Evolutionary conservation across 2,888 invertebrate species (phyloP).

Genomic region (Leptinotarsa haldemani): DNA sequence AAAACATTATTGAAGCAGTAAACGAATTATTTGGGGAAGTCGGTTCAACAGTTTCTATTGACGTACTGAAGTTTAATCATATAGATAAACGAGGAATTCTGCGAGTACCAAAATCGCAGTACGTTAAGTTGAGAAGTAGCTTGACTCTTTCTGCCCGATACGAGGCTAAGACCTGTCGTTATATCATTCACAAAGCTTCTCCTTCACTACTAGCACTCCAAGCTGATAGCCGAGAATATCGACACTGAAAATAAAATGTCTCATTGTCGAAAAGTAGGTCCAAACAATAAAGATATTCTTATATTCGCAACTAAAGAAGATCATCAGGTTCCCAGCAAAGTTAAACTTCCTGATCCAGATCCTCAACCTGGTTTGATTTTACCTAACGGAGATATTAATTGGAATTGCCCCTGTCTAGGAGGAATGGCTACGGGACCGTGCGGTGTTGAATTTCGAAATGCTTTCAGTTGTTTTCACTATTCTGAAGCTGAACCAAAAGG

Average conservation of each 20-base stretch:
- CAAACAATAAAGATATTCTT: constrained; percentile 81
- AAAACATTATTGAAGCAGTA: constrained; percentile 69
- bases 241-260: constrained; percentile 63
- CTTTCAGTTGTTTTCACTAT: constrained; percentile 95
- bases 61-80: constrained; percentile 71
- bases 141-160: constrained; percentile 68
- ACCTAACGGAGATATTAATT: constrained; percentile 91
- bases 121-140: constrained; percentile 71
- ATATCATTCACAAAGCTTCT: constrained; percentile 69
- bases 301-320: constrained; percentile 86
- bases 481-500: constrained; percentile 91
- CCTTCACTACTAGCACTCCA: constrained; percentile 63
- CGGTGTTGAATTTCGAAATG: constrained; percentile 91
- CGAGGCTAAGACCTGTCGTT: constrained; percentile 68
- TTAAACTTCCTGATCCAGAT: constrained; percentile 78
- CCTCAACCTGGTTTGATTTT: constrained; percentile 84
- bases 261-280: constrained; percentile 66
- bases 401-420: constrained; percentile 96
- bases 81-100: constrained; percentile 67
- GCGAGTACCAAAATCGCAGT: constrained; percentile 68
- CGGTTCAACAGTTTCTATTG: constrained; percentile 68
- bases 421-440: constrained; percentile 99
- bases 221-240: constrained; percentile 62
- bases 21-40: constrained; percentile 71
- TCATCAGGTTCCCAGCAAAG: constrained; percentile 78